Percentiles rank a stretch among this genome's conserved stretches.
These are phyloP conservation scores for Gortyna flavago DNA, from an alignment of 2,888 invertebrate genomes.

Conservation along the genomic window DNA sequence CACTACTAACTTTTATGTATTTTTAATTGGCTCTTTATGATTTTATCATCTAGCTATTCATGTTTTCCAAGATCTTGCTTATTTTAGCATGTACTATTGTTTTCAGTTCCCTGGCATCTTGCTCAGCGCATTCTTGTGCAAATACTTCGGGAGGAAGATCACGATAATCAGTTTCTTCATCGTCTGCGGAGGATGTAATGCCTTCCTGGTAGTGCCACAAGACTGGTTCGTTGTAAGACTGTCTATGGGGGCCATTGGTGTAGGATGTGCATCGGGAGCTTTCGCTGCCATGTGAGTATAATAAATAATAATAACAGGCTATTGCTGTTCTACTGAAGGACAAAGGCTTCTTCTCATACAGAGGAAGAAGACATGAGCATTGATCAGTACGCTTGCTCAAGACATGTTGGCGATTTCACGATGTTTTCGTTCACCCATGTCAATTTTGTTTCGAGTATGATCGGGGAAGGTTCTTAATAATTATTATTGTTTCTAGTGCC, in stretches of 20 bases:
- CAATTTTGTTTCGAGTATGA: neutral
- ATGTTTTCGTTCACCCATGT: neutral
- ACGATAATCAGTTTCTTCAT: slow-evolving; percentile 90
- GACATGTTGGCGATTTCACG: neutral
- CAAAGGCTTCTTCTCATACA: neutral
- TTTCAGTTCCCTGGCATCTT: slow-evolving; percentile 90
- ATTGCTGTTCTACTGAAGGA: neutral
- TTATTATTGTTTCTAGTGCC: neutral
- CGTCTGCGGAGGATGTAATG: slow-evolving; percentile 85
- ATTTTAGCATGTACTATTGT: neutral
- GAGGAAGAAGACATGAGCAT: neutral
- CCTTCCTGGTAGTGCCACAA: slow-evolving; percentile 67
- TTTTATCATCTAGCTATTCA: neutral
- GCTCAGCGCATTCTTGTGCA: slow-evolving; percentile 87
- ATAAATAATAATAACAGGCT: neutral
- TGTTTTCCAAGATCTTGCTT: slow-evolving; percentile 2
- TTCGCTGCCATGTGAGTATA: slow-evolving; percentile 71
- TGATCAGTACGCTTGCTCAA: neutral
- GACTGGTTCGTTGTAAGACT: slow-evolving; percentile 70
- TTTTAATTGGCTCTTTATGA: neutral
- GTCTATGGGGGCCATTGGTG: slow-evolving; percentile 67
- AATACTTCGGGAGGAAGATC: slow-evolving; percentile 90
- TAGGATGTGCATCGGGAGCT: slow-evolving; percentile 70
- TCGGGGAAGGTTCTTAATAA: too few relatives aligned
- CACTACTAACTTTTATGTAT: too few relatives aligned